A percentile compares a stretch with the other conserved stretches of the same genome.
These are phyloP conservation scores for Aspidiotus rigidus DNA, from an alignment of 2,888 invertebrate genomes.

Conservation along the genomic window DNA sequence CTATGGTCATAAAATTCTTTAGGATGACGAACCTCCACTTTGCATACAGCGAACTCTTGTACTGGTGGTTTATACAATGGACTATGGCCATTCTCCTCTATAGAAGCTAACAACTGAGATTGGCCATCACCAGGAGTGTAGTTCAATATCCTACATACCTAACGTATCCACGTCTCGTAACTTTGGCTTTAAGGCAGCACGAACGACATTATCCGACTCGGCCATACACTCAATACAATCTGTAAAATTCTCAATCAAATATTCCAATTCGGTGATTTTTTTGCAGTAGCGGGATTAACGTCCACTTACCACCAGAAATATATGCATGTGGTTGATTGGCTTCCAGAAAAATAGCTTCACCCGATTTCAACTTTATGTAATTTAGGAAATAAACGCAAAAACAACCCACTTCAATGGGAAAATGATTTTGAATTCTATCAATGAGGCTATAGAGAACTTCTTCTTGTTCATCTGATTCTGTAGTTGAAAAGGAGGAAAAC, in stretches of 20 bases:
- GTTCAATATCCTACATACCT: constrained; percentile 67
- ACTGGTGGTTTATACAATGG: constrained; percentile 76
- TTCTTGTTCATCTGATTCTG: too few species aligned
- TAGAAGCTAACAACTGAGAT: constrained; percentile 57
- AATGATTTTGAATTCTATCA: constrained; percentile 54
- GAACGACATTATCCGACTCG: constrained; percentile 94
- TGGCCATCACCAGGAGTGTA: constrained; percentile 58
- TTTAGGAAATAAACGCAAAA: constrained; percentile 88
- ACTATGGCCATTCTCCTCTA: constrained; percentile 51
- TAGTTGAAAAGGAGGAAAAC: too few species aligned
- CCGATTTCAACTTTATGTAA: constrained; percentile 67
- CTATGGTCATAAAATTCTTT: too few species aligned
- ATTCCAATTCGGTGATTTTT: too few species aligned
- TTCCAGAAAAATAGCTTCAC: constrained; percentile 83
- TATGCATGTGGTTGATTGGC: constrained; percentile 96
- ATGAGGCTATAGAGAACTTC: too few species aligned
- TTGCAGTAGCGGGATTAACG: too few species aligned
- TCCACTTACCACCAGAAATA: constrained; percentile 68
- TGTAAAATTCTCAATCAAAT: constrained; percentile 42
- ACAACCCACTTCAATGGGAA: constrained; percentile 86
- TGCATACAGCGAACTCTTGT: constrained; percentile 85
- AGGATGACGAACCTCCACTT: constrained; percentile 53
- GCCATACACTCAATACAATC: constrained; percentile 99
- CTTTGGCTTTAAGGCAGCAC: constrained; percentile 95
- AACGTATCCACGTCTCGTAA: constrained; percentile 82